Conservation (phyloP, 2,797 vertebrate genomes). For the Diceros bicornis region DNA sequence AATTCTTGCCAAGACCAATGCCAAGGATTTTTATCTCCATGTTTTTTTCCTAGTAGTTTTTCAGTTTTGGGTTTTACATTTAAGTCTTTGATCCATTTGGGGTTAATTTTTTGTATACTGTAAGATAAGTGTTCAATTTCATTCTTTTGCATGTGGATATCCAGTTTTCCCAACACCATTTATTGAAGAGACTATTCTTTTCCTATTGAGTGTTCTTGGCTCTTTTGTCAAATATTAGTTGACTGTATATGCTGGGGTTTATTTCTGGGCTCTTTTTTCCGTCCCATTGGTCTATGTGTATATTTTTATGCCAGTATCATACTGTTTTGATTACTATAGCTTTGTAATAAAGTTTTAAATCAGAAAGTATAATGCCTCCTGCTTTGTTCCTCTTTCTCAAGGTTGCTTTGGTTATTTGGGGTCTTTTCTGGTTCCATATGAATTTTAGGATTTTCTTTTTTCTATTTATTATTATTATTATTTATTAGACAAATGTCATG, state of each 20-base stretch:
- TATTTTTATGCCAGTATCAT: neutral
- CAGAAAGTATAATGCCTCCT: neutral
- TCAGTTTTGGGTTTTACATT: neutral
- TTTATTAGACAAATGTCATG: neutral
- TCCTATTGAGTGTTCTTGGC: neutral
- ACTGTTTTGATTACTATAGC: neutral
- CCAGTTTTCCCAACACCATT: neutral
- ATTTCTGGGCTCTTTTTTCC: neutral
- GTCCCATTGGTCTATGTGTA: neutral
- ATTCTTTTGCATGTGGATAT: neutral
- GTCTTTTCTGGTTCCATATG: neutral
- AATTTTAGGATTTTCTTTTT: neutral
- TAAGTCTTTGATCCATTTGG: neutral
- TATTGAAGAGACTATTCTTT: neutral
- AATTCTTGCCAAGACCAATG: neutral
- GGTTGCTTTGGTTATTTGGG: neutral
- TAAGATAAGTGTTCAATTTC: neutral
- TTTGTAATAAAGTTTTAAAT: neutral
- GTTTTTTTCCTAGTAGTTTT: neutral
- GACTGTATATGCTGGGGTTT: neutral
- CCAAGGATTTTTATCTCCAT: neutral
- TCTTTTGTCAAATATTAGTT: neutral
- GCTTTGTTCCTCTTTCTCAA: neutral
- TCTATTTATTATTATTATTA: neutral
- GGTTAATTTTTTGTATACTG: neutral